Evolutionary conservation across 2,113 vertebrate genomes (phyloP), one percentile per base, ranked within the genome.

Genomic region (Alethe castanea): DNA sequence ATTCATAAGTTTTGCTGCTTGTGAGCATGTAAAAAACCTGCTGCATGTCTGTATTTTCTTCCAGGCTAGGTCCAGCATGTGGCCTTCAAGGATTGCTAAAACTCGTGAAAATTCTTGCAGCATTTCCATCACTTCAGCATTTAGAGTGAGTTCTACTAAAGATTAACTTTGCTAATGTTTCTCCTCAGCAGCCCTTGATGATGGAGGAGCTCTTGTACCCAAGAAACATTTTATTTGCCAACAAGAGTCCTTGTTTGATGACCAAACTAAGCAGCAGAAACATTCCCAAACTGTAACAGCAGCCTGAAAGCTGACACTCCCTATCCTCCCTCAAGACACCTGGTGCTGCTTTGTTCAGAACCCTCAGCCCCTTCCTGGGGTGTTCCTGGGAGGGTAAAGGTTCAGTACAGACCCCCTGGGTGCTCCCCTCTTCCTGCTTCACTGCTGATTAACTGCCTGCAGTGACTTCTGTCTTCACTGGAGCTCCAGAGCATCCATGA

Each of bases 51-150:
- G 1, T 38, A 8, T 85, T 94, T 76, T 81, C 31, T 96, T 98
- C 95, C 90, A 98, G 98, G 26, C 94, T 99, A 29, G 99, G 98
- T 50, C 98, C 98, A 14, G 85, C 86, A 33, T 96, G 95, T 17
- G 98, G 98, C 73, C 97, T 98, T 33, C 96, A 96, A 59, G 98
- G 97, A 70, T 97, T 99, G 87, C 96, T 96, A 45, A 98, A 96
- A 57, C 97, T 99, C 0, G 98, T 97, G 85, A 97, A 96, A 82
- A 96, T 99, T 78, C 98, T 99, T 17, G 97, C 98, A 11, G 98
- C 98, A 12, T 98, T 99, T 61, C 96, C 98, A 11, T 98, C 98
- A 57, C 98, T 99, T 16, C 98, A 97, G 66, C 98, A 98, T 74
- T 94, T 99, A 65, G 98, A 99, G 99, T 99, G 96, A 98, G 98